Percentiles rank a stretch among this genome's conserved stretches.
These are phyloP conservation scores for Aplodontia rufa DNA, from an alignment of 2,113 vertebrate genomes.

Conservation along the genomic window DNA sequence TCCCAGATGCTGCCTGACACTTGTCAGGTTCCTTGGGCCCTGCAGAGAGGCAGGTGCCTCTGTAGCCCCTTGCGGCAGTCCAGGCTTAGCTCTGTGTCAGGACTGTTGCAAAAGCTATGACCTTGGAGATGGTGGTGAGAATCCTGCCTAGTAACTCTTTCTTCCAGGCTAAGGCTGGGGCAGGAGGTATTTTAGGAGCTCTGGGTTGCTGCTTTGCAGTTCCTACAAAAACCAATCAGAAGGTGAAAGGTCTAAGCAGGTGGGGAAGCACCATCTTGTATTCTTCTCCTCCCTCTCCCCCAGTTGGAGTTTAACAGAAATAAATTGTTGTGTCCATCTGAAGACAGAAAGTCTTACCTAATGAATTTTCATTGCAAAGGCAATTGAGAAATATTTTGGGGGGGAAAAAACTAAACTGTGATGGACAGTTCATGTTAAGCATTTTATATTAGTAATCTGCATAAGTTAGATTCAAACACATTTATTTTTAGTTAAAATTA, in stretches of 20 bases:
- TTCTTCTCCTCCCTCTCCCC: not conserved
- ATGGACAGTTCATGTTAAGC: not conserved
- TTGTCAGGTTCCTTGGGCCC: not conserved
- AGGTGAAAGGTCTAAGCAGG: not conserved
- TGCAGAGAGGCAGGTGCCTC: not conserved
- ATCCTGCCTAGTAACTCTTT: too few species aligned
- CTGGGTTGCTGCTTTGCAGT: not conserved
- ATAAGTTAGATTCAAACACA: not conserved
- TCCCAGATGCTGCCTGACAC: not conserved
- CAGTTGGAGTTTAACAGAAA: not conserved
- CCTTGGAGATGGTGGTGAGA: fast-evolving
- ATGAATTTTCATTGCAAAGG: not conserved
- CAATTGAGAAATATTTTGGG: not conserved
- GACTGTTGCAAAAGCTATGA: not conserved
- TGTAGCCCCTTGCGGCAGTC: not conserved
- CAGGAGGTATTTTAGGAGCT: fast-evolving
- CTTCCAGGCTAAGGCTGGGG: not conserved
- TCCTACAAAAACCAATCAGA: not conserved
- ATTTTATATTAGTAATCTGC: not conserved
- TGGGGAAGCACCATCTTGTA: not conserved
- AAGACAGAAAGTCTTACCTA: not conserved
- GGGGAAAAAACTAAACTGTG: not conserved
- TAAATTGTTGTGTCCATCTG: not conserved
- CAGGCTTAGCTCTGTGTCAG: not conserved
- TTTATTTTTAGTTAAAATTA: not conserved